Percentiles rank a stretch among this genome's conserved stretches.
phyloP scores from a whole-genome alignment of 2,113 vertebrate genomes.

The Felis chaus region DNA sequence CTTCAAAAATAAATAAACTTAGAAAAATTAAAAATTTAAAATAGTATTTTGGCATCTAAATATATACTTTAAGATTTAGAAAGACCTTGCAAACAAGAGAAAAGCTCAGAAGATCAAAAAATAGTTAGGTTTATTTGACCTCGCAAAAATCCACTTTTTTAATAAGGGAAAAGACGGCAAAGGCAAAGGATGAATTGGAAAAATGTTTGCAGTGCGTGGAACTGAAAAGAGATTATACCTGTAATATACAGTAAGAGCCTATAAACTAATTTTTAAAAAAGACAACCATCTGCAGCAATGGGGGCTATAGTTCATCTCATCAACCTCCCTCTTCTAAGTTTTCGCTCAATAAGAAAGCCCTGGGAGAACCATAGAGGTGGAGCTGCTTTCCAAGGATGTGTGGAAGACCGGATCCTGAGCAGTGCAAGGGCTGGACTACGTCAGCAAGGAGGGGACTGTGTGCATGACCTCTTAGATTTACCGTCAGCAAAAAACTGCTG shows the following conservation, averaged over 20 bases:
- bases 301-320: background rate
- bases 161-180: background rate
- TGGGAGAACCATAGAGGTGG: background rate
- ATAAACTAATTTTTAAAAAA: background rate
- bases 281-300: background rate
- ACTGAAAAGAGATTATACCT: background rate
- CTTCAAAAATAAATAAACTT: too few relatives aligned
- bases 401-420: background rate
- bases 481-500: background rate
- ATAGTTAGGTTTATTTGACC: background rate
- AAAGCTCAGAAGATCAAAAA: background rate
- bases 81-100: background rate
- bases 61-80: background rate
- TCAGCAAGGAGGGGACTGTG: background rate
- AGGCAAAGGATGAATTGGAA: background rate
- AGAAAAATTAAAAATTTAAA: background rate
- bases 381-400: background rate
- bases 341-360: background rate
- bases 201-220: background rate
- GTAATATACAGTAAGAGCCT: background rate
- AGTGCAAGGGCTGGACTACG: background rate
- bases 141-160: slow-evolving; percentile 25
- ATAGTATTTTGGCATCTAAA: background rate
- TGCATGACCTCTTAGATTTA: background rate
- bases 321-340: background rate